Evolutionary conservation across 30 jellyfish, hydroid and myxozoan species (phyloP).

Genomic region (Aurelia aurita complex sp. Pacific): DNA sequence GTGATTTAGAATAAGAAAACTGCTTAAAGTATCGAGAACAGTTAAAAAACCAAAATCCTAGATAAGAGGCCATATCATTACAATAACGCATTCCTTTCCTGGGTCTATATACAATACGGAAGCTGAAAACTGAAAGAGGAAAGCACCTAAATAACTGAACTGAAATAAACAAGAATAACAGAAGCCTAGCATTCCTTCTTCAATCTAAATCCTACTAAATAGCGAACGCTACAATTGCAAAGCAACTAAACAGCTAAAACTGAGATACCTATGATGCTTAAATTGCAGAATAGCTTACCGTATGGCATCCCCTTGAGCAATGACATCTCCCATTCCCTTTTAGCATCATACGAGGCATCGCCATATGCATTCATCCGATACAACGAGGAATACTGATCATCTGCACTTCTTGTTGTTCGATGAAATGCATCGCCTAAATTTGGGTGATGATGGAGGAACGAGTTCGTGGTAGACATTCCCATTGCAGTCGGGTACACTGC

Average conservation of each 20-base stretch:
- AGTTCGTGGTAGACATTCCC: constrained; percentile 3
- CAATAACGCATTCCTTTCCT: too few relatives aligned
- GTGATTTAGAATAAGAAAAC: too few relatives aligned
- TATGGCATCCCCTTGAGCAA: constrained; percentile 49
- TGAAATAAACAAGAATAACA: too few relatives aligned
- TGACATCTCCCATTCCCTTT: constrained; percentile 55
- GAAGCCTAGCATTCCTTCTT: too few relatives aligned
- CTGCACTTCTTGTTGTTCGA: constrained; percentile 13
- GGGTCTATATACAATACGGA: too few relatives aligned
- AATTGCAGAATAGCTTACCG: constrained; percentile 18
- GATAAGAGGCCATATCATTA: too few relatives aligned
- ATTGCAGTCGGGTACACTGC: constrained; percentile 24
- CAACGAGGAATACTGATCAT: constrained; percentile 31
- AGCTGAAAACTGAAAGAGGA: too few relatives aligned
- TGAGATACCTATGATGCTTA: neutral
- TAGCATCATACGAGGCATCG: constrained; percentile 21
- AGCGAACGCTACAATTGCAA: too few relatives aligned
- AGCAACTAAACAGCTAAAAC: neutral
- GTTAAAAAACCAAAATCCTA: too few relatives aligned
- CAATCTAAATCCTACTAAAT: too few relatives aligned
- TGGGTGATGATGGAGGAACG: constrained; percentile 14
- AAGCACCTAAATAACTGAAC: too few relatives aligned
- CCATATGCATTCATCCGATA: constrained; percentile 39
- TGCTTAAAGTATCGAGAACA: too few relatives aligned
- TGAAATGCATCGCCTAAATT: constrained; percentile 29